Percentiles rank a stretch among this genome's conserved stretches.
phyloP scores from a whole-genome alignment of 2,797 vertebrate genomes.

The Microchirus variegatus region DNA sequence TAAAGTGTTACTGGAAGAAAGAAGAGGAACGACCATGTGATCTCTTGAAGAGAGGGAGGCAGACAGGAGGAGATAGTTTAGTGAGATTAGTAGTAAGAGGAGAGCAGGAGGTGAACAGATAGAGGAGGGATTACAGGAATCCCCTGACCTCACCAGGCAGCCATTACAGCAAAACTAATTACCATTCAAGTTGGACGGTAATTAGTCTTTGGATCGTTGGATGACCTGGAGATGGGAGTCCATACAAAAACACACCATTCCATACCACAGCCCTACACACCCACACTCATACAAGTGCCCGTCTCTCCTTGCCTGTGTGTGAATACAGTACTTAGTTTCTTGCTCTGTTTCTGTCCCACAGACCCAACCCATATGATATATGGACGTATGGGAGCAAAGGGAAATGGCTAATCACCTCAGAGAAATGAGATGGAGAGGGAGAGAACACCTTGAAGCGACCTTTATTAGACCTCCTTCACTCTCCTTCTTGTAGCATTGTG shows the following conservation, averaged over 20 bases:
- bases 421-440: slow-evolving; percentile 16
- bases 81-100: slow-evolving; percentile 67
- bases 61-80: slow-evolving; percentile 60
- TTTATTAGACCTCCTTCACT: slow-evolving; percentile 23
- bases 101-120: slow-evolving; percentile 69
- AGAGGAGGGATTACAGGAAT: slow-evolving; percentile 76
- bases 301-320: slow-evolving; percentile 28
- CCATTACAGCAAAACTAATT: slow-evolving; percentile 79
- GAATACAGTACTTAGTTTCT: slow-evolving; percentile 37
- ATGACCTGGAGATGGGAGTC: slow-evolving; percentile 68
- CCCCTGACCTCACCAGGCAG: slow-evolving; percentile 68
- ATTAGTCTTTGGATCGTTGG: too few species aligned
- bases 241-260: too few species aligned
- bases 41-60: slow-evolving; percentile 52
- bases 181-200: too few species aligned
- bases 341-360: slow-evolving; percentile 24
- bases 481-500: background rate
- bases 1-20: slow-evolving; percentile 2
- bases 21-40: slow-evolving; percentile 24
- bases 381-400: slow-evolving; percentile 51
- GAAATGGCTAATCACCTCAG: slow-evolving; percentile 59
- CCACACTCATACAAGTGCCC: slow-evolving; percentile 36
- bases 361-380: slow-evolving; percentile 54
- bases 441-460: slow-evolving; percentile 44
- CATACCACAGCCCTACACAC: slow-evolving; percentile 55